Percentiles rank a stretch among this genome's conserved stretches.
phyloP scores from a whole-genome alignment of 1,140 invertebrate genomes.

The Drosophila grimshawi region DNA sequence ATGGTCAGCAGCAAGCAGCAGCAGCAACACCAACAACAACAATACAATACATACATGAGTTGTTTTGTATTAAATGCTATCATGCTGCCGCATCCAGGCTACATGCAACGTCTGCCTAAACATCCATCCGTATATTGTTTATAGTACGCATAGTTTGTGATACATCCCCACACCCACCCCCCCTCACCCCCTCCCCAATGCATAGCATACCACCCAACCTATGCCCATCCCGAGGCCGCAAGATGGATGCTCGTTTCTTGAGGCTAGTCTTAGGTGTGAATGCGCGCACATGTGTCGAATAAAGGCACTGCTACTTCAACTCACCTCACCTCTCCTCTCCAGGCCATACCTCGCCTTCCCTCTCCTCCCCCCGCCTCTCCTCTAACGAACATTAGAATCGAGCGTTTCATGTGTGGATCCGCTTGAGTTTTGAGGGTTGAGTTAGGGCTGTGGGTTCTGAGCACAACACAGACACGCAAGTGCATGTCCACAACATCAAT shows the following conservation, averaged over 20 bases:
- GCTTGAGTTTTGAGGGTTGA: slow-evolving; percentile 1
- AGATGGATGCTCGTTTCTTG: slow-evolving; percentile 52
- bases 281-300: slow-evolving; percentile 79
- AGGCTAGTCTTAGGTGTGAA: slow-evolving; percentile 70
- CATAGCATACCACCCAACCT: not conserved
- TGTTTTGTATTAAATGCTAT: slow-evolving; percentile 70
- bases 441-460: slow-evolving; percentile 4
- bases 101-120: slow-evolving; percentile 6
- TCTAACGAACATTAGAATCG: slow-evolving; percentile 5
- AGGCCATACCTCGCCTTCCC: slow-evolving; percentile 1
- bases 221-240: slow-evolving; percentile 14
- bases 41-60: slow-evolving; percentile 5
- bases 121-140: slow-evolving; percentile 29
- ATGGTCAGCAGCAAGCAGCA: slow-evolving; percentile 31
- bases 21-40: slow-evolving; percentile 25
- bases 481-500: slow-evolving; percentile 71
- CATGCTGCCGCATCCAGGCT: slow-evolving; percentile 63
- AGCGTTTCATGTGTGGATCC: slow-evolving; percentile 28
- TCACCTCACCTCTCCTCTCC: slow-evolving; percentile 18
- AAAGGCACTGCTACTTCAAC: slow-evolving; percentile 55
- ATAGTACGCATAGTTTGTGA: slow-evolving; percentile 7
- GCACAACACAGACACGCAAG: slow-evolving; percentile 43
- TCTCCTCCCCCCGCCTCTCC: not conserved
- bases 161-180: not conserved
- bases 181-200: not conserved